Evolutionary conservation across 1,140 invertebrate genomes (phyloP).

Genomic region (Ridgeia piscesae): DNA sequence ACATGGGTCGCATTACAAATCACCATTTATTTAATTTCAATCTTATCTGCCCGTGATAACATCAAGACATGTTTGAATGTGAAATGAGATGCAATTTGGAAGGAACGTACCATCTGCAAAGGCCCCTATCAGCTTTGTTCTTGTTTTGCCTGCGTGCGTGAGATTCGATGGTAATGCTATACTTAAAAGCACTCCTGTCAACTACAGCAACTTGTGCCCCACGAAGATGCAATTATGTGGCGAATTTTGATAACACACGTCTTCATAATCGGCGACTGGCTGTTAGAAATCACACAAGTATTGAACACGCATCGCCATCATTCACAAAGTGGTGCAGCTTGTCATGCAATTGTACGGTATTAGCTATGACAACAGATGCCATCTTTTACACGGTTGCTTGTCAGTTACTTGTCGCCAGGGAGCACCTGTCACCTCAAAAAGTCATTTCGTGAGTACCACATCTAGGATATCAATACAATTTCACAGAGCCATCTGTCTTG

Average conservation of each 20-base stretch:
- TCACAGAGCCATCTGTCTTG: not conserved
- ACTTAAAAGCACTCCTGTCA: not conserved
- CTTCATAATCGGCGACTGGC: too few species aligned
- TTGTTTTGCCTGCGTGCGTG: not conserved
- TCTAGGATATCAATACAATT: not conserved
- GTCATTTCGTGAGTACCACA: not conserved
- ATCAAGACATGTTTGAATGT: not conserved
- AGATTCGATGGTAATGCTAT: not conserved
- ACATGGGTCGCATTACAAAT: not conserved
- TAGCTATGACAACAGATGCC: not conserved
- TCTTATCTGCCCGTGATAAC: not conserved
- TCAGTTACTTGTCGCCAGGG: not conserved
- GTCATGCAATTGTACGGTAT: not conserved
- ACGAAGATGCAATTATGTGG: not conserved
- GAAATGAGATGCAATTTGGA: not conserved
- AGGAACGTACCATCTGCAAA: not conserved
- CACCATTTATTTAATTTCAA: not conserved
- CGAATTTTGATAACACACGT: not conserved
- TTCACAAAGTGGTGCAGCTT: not conserved
- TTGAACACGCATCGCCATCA: not conserved
- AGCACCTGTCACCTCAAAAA: not conserved
- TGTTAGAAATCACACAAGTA: not conserved
- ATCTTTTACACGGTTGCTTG: not conserved
- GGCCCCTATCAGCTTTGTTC: not conserved
- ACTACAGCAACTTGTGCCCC: not conserved